Evolutionary conservation across 2,797 vertebrate genomes (phyloP).

Genomic region (Mareca strepera): DNA sequence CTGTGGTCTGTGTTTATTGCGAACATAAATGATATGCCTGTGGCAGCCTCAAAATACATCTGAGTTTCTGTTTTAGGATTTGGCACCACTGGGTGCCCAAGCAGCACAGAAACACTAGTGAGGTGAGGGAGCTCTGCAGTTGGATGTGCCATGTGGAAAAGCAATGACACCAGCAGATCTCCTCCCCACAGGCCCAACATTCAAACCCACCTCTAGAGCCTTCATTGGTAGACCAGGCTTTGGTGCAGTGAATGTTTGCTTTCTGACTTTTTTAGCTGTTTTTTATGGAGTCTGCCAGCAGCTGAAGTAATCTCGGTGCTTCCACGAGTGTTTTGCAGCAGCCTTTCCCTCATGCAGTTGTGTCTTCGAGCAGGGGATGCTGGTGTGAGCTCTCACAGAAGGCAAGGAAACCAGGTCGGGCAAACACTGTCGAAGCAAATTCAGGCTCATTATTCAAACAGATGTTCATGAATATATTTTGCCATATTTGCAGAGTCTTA

Average conservation of each 20-base stretch:
- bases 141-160: not conserved
- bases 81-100: not conserved
- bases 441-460: slow-evolving; percentile 50
- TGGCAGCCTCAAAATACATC: not conserved
- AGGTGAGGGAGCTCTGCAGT: not conserved
- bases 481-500: slow-evolving; percentile 24
- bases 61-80: not conserved
- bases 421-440: not conserved
- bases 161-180: not conserved
- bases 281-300: not conserved
- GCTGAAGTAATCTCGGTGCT: not conserved
- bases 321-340: not conserved
- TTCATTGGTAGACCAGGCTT: not conserved
- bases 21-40: not conserved
- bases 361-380: not conserved
- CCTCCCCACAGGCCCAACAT: not conserved
- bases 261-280: not conserved
- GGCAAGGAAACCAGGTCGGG: not conserved
- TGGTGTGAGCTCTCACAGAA: not conserved
- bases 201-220: not conserved
- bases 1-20: not conserved
- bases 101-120: rapidly evolving
- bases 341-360: rapidly evolving
- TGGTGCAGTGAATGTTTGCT: not conserved
- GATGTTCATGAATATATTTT: slow-evolving; percentile 60